Base-by-base conservation (phyloP, 2,113 vertebrate species). In the human region DNA sequence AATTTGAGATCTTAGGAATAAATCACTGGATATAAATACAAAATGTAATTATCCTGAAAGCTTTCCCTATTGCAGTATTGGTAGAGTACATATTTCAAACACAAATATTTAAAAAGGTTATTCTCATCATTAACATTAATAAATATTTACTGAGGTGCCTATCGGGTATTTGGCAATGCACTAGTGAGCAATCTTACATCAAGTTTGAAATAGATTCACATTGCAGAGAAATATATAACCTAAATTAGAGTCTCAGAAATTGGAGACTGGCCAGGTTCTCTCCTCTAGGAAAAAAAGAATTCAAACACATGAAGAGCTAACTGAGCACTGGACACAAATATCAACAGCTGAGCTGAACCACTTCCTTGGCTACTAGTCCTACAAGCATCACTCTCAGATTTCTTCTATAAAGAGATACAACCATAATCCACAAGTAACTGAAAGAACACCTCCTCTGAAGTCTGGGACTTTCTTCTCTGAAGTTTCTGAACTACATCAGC, bases 61-160 rank as follows among this genome's bases (percentile, higher is more conserved):
- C 96, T 95, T 96, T 89, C 68, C 89, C 91, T 86, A 35, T 76
- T 96, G 72, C 61, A 93, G 38, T 89, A 90, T 87, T 85, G 81
- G 40, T 61, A 72, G 45, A 91, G 76, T 85, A 97, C 48, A 91
- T 83, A 89, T 83, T 97, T 93, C 82, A 96, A 96, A 89, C 78
- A 88, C 94, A 97, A 97, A 97, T 93, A 97, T 94, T 97, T 85
- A 93, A 95, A 95, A 96, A 68, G 72, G 90, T 97, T 2, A 0
- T 76, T 95, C 96, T 97, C 88, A 89, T 94, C 87, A 97, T 97
- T 97, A 97, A 97, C 93, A 97, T 95, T 96, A 95, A 97, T 97
- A 98, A 97, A 98, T 98, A 98, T 96, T 96, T 97, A 98, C 83
- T 97, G 86, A 97, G 87, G 73, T 59, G 38, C 27, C 93, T 96